phyloP scores from a whole-genome alignment of 1,140 invertebrate genomes.

The Bombus breviceps region DNA sequence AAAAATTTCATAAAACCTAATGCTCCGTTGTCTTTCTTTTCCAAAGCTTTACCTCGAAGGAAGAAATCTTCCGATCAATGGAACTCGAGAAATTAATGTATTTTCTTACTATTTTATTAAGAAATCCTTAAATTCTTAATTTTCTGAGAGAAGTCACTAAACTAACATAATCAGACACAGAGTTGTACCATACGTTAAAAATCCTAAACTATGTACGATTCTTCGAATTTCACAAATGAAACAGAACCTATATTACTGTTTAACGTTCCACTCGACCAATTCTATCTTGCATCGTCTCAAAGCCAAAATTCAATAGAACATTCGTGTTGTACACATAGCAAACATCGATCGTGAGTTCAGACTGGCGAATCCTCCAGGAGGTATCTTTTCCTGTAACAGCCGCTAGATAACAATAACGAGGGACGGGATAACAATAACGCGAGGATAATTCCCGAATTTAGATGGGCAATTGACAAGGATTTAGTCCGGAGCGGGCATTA shows the following conservation, averaged over 20 bases:
- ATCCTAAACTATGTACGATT: no score
- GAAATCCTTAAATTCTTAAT: no score
- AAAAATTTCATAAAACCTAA: no score
- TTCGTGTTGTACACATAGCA: not conserved
- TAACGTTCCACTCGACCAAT: not conserved
- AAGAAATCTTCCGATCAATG: no score
- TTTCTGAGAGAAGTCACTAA: no score
- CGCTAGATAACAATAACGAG: conserved; percentile 21
- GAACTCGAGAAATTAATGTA: no score
- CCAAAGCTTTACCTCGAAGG: no score
- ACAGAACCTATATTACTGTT: not conserved
- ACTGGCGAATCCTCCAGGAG: not conserved
- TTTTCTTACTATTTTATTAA: no score
- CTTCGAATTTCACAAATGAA: not conserved
- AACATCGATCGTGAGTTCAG: not conserved
- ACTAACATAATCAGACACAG: no score
- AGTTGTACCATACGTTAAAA: no score
- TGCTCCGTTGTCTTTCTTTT: no score
- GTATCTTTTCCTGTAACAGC: not conserved
- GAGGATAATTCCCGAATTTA: conserved; percentile 53
- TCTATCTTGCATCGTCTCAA: not conserved
- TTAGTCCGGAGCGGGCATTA: conserved; percentile 16
- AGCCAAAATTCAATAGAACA: not conserved
- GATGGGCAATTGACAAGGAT: conserved; percentile 50
- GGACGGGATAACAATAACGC: conserved; percentile 22